Evolutionary conservation across 2,797 vertebrate genomes (phyloP), one percentile per base, ranked within the genome.

Genomic region (Chaenodraco wilsoni): DNA sequence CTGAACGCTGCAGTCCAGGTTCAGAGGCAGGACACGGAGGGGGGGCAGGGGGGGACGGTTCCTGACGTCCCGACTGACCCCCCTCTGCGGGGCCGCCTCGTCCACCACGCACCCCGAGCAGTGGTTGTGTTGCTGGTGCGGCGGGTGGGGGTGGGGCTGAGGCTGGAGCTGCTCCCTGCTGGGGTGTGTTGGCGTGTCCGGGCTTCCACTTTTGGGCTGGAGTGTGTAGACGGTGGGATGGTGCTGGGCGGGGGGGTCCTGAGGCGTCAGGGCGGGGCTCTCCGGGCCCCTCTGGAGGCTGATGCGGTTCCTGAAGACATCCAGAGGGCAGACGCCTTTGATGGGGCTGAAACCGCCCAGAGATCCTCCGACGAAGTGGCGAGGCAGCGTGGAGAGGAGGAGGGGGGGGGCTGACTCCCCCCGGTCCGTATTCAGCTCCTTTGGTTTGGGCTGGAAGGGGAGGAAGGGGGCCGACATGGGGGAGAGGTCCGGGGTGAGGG

Each of bases 1-100:
- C 81, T 95, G 94, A 44, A 95, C 91, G 33, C 93, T 95, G 76
- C 95, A 95, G 85, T 94, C 94, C n/a, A 95, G 90, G 75, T 95
- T 94, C 57, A 95, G 41, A 0, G 95, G 95, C 31, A 95, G 88
- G 62, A 95, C 94, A 45, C 94, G 84, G n/a, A 95, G 92, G 0
- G 95, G 94, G n/a, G 94, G 93, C 66, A 94, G 74, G 0, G 86
- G 78, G 3, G 88, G 89, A 7, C 91, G 87, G 51, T 5, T 72
- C 62, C 88, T 77, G 19, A 69, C 65, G 0, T 92, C 84, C 71
- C 84, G 78, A 5, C 12, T 0, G 43, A 48, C 65, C 0, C 80
- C 88, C 2, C 81, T 74, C 71, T 69, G 83, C 71, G 68, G 83
- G 69, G 69, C 49, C 0, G 72, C 78, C 27, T 91, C 84, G 0